Evolutionary conservation across 2,113 vertebrate species (phyloP), one percentile per base, ranked within the genome.

Genomic region (Pardalotus punctatus): DNA sequence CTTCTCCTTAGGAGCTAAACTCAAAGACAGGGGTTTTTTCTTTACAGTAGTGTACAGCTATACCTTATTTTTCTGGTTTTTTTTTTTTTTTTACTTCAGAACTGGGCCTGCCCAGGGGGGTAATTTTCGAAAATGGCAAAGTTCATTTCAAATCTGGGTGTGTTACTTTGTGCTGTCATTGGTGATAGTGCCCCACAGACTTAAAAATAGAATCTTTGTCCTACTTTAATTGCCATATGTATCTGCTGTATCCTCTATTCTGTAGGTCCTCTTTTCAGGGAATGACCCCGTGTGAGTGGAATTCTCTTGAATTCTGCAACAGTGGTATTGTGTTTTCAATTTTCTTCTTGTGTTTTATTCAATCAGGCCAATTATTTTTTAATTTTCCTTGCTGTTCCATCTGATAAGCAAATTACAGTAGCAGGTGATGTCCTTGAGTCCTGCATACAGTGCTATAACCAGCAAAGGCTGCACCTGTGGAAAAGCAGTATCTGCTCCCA

Each of bases 271-370:
- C 18, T 77, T 45, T 62, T 33, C 12, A 35, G 43, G 4, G 23
- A 62, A 58, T 47, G 47, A 38, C 29, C 60, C 38, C 13, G 1
- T 6, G 6, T 11, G 29, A 51, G 15, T 43, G 38, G 29, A 73
- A 33, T 82, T 53, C 9, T 54, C 14, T 64, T 62, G 36, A 50
- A 33, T 83, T 84, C 47, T 70, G 38, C 27, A 83, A 12, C 20
- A 11, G 11, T 16, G 9, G 27, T 72, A 28, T 17, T 0, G 0
- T 0, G 0, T 74, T 45, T 77, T 43, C 28, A 24, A 1, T 71
- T 90, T 65, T 56, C 28, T 61, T 62, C 47, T 43, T 38, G 17
- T 43, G 16, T 36, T 78, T 71, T 45, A 62, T 87, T 74, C 35
- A 18, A 2, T 50, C 12, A 31, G 35, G 4, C 23, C 12, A 48